Evolutionary conservation across 2,113 vertebrate species (phyloP).

Genomic region (sheep (Ovis aries)): DNA sequence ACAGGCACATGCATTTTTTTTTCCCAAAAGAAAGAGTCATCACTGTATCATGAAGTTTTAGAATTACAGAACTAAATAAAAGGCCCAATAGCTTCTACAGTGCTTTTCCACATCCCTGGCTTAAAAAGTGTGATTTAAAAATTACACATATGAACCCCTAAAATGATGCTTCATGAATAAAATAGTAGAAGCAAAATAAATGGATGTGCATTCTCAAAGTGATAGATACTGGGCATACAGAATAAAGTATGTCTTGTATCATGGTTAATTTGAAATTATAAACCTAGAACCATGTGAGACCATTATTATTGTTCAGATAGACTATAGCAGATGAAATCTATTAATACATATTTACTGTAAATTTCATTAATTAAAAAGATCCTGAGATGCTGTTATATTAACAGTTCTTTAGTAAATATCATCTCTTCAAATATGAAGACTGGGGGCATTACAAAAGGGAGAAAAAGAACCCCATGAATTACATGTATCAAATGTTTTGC

Average conservation of each 20-base stretch:
- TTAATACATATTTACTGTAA: background rate
- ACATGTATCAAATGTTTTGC: background rate
- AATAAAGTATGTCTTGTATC: background rate
- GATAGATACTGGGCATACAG: background rate
- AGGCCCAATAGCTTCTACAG: background rate
- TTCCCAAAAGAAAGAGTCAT: background rate
- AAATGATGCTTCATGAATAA: background rate
- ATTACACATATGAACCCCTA: background rate
- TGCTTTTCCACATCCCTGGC: background rate
- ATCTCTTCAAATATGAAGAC: background rate
- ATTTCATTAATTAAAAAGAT: background rate
- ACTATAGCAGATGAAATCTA: background rate
- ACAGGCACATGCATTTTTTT: background rate
- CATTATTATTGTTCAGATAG: background rate
- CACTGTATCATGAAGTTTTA: background rate
- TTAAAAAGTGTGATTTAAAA: background rate
- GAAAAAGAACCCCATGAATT: background rate
- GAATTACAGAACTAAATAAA: background rate
- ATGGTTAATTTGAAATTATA: background rate
- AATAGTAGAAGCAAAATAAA: conserved; percentile 18
- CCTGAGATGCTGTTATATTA: background rate
- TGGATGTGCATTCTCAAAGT: background rate
- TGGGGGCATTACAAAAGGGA: background rate
- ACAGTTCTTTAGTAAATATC: background rate
- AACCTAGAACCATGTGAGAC: background rate